Conservation (phyloP, 2,797 vertebrate species). For the Xerus rutilus region DNA sequence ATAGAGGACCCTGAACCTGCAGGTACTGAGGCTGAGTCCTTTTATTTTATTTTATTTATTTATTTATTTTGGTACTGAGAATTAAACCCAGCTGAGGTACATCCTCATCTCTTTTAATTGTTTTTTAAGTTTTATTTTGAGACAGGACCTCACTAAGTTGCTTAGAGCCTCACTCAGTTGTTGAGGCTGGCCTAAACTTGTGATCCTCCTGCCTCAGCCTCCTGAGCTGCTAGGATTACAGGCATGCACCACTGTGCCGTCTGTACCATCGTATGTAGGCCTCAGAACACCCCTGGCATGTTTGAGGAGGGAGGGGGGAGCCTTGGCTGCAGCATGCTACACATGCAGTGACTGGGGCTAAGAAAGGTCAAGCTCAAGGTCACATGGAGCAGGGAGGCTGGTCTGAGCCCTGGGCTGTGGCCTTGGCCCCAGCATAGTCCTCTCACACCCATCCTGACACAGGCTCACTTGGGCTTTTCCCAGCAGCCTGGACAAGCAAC, state of each 20-base stretch:
- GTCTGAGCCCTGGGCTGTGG: not conserved
- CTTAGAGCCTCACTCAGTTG: too few species aligned
- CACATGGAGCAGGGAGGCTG: not conserved
- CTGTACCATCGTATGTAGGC: not conserved
- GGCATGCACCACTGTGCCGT: too few species aligned
- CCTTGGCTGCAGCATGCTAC: not conserved
- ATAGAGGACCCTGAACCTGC: not conserved
- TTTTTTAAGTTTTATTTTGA: too few species aligned
- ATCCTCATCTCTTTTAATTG: too few species aligned
- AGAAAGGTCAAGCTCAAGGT: not conserved
- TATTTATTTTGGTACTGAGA: too few species aligned
- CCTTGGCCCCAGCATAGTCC: rapidly evolving
- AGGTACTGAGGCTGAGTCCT: not conserved
- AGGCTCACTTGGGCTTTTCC: not conserved
- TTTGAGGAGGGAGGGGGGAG: not conserved
- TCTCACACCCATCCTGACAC: rapidly evolving
- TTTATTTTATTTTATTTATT: too few species aligned
- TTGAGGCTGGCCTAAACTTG: too few species aligned
- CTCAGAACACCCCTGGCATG: not conserved
- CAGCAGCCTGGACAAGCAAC: not conserved
- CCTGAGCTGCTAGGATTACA: too few species aligned
- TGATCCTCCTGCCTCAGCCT: too few species aligned
- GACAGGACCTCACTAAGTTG: too few species aligned
- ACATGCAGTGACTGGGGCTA: not conserved
- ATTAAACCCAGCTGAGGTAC: too few species aligned